Conservation (phyloP, 2,888 invertebrate species). For the Chloromyia formosa region DNA sequence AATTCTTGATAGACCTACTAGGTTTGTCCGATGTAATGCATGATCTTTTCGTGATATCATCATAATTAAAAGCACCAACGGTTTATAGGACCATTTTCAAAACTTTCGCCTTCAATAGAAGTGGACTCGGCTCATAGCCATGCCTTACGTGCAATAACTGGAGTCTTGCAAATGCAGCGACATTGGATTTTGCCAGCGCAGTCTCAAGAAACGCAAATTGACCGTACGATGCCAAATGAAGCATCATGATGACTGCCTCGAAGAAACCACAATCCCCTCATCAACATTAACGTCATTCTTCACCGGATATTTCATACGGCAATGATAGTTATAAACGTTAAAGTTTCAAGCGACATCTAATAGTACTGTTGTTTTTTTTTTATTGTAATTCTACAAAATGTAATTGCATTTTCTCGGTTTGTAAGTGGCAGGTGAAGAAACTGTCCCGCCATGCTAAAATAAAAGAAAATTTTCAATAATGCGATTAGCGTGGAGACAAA, state of each 20-base stretch:
- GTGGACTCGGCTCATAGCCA: not conserved
- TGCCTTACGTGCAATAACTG: not conserved
- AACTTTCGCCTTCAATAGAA: conserved; percentile 1
- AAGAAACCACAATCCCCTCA: not conserved
- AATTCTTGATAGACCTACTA: too few relatives aligned
- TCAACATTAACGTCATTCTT: not conserved
- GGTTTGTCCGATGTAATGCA: too few relatives aligned
- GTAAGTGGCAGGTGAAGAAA: not conserved
- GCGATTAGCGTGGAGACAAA: not conserved
- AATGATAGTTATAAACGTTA: conserved; percentile 2
- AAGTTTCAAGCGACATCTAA: not conserved
- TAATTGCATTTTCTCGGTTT: not conserved
- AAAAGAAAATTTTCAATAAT: not conserved
- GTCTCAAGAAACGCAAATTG: not conserved
- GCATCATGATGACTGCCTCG: not conserved
- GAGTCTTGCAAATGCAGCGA: not conserved
- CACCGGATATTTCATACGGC: conserved; percentile 6
- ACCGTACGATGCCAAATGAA: not conserved
- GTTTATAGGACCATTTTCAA: not conserved
- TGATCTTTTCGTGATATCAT: not conserved
- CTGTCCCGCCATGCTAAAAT: not conserved
- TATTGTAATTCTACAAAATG: not conserved
- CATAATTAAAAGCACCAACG: not conserved
- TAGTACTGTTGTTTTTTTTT: not conserved
- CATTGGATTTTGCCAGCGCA: not conserved